A percentile compares a stretch with the other conserved stretches of the same genome.
These are phyloP conservation scores for Alfaro cultratus DNA, from an alignment of 2,797 vertebrate species.

Conservation along the genomic window DNA sequence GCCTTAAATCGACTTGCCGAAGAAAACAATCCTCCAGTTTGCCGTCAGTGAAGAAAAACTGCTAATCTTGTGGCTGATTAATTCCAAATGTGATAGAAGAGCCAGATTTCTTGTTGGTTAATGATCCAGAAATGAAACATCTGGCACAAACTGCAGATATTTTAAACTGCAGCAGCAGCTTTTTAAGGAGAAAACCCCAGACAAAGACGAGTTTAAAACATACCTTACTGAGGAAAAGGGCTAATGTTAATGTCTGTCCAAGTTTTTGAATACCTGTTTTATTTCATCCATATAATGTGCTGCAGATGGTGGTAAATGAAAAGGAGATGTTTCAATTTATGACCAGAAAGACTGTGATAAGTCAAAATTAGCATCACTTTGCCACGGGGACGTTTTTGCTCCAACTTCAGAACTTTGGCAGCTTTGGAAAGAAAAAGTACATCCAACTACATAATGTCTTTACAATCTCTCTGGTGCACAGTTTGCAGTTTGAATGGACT, in stretches of 20 bases:
- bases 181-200: neutral
- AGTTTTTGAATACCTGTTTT: neutral
- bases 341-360: neutral
- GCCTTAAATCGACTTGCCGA: neutral
- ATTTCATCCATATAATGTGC: neutral
- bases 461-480: neutral
- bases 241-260: neutral
- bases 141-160: neutral
- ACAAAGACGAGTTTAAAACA: neutral
- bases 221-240: neutral
- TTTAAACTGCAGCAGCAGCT: neutral
- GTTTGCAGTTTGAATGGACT: neutral
- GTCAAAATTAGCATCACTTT: neutral
- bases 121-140: neutral
- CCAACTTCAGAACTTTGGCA: neutral
- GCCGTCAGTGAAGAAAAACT: neutral
- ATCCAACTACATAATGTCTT: neutral
- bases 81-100: neutral
- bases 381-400: neutral
- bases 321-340: neutral
- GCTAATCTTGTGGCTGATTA: neutral
- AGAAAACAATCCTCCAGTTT: neutral
- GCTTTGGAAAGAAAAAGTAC: neutral
- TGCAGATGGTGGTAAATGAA: conserved; percentile 2
- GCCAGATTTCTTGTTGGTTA: neutral